Percentiles rank a stretch among this genome's conserved stretches.
phyloP scores from a whole-genome alignment of 1,140 invertebrate species.

The Bradynema listronoti region DNA sequence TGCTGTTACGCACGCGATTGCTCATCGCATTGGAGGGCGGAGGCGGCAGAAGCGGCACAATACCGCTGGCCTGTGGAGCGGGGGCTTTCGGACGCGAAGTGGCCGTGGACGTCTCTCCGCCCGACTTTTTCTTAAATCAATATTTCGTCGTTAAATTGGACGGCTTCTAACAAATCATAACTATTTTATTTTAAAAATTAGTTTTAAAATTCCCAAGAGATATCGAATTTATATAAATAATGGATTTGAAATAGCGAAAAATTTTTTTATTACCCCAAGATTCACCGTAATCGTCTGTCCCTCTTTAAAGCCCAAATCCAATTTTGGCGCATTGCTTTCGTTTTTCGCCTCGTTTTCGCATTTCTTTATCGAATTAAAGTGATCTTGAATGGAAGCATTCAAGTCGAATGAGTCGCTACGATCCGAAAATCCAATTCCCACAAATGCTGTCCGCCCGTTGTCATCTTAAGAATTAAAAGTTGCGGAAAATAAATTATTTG shows the following conservation, averaged over 20 bases:
- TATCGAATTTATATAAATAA: too few relatives aligned
- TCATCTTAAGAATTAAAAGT: too few relatives aligned
- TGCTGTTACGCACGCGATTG: too few relatives aligned
- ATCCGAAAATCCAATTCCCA: slow-evolving; percentile 71
- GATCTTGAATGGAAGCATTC: slow-evolving; percentile 71
- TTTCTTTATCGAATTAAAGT: slow-evolving; percentile 50
- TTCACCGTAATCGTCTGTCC: slow-evolving; percentile 58
- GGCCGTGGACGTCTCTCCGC: not conserved
- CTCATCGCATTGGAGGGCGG: too few relatives aligned
- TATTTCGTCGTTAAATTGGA: too few relatives aligned
- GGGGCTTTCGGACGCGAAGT: not conserved
- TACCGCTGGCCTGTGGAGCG: slow-evolving; percentile 4
- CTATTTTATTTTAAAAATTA: slow-evolving; percentile 19
- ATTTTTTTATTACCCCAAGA: slow-evolving; percentile 38
- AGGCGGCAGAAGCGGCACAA: slow-evolving; percentile 51
- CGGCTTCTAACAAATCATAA: too few relatives aligned
- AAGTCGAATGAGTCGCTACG: slow-evolving; percentile 97
- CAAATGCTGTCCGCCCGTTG: slow-evolving; percentile 65
- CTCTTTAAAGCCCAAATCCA: slow-evolving; percentile 57
- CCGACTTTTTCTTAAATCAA: not conserved
- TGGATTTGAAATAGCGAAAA: not conserved
- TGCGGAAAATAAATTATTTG: too few relatives aligned
- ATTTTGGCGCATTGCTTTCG: slow-evolving; percentile 22
- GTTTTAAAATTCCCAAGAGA: slow-evolving; percentile 1
- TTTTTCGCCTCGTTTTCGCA: slow-evolving; percentile 39